Evolutionary conservation across 2,113 vertebrate species (phyloP).

Genomic region (Mastomys natalensis): DNA sequence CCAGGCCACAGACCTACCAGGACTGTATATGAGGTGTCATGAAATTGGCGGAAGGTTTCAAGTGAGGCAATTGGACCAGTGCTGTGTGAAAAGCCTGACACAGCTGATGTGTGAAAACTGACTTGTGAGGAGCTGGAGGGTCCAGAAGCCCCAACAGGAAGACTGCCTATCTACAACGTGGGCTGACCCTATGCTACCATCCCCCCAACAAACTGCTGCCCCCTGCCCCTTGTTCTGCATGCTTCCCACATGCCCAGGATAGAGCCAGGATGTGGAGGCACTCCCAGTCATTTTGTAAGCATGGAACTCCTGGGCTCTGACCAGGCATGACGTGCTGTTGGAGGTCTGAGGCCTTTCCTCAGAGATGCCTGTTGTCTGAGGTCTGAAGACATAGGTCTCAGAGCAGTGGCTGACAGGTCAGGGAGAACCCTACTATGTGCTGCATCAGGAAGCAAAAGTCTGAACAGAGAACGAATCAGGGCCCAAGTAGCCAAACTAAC

Average conservation of each 20-base stretch:
- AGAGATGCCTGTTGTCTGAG: neutral
- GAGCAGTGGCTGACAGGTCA: neutral
- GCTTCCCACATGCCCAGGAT: neutral
- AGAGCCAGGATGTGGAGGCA: neutral
- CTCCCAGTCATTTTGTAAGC: neutral
- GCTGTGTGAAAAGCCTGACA: neutral
- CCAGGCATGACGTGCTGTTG: neutral
- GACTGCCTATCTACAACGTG: neutral
- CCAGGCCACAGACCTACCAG: neutral
- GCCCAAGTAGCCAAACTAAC: neutral
- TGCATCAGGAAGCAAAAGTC: too few species aligned
- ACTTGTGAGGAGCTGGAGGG: neutral
- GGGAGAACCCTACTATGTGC: neutral
- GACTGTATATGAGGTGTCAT: neutral
- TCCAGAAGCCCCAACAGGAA: neutral
- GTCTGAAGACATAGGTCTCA: neutral
- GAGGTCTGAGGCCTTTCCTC: neutral
- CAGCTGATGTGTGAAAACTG: neutral
- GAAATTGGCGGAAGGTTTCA: neutral
- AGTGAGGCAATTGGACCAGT: neutral
- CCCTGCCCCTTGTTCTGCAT: neutral
- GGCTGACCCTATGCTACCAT: neutral
- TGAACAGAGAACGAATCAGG: neutral
- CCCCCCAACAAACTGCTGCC: neutral
- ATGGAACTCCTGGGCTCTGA: neutral